phyloP scores from a whole-genome alignment of 2,797 vertebrate genomes.

The Huso huso region DNA sequence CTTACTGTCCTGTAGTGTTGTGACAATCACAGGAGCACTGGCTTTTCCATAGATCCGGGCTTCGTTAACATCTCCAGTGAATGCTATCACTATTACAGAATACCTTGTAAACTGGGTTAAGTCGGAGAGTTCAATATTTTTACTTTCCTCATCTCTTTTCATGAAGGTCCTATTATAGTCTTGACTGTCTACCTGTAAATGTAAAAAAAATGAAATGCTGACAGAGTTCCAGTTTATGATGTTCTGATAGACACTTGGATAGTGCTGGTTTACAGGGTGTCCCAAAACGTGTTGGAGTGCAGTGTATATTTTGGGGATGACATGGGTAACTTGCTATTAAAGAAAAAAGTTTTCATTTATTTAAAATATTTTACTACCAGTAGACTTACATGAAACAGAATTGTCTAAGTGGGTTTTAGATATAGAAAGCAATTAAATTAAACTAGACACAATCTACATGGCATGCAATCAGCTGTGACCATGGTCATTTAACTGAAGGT shows the following conservation, averaged over 20 bases:
- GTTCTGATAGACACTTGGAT: neutral
- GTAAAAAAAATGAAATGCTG: slow-evolving; percentile 12
- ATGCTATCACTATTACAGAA: slow-evolving; percentile 74
- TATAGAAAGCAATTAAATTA: no score
- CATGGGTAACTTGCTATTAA: neutral
- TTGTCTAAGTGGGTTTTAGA: no score
- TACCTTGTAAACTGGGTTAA: slow-evolving; percentile 82
- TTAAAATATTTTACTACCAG: no score
- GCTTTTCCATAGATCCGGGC: slow-evolving; percentile 72
- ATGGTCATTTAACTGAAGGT: no score
- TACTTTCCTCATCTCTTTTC: slow-evolving; percentile 62
- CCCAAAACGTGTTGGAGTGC: no score
- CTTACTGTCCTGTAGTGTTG: slow-evolving; percentile 84
- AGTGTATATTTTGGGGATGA: no score
- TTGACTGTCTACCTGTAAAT: slow-evolving; percentile 62
- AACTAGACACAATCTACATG: no score
- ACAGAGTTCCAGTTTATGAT: neutral
- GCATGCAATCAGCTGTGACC: no score
- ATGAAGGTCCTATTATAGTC: slow-evolving; percentile 63
- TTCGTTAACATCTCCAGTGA: slow-evolving; percentile 65
- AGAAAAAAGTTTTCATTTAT: no score
- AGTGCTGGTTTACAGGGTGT: neutral
- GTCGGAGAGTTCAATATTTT: slow-evolving; percentile 65
- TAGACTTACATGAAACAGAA: no score
- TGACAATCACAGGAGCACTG: slow-evolving; percentile 57